Base-by-base conservation (phyloP, 2,888 invertebrate species). In the Drosophila austrosaltans region DNA sequence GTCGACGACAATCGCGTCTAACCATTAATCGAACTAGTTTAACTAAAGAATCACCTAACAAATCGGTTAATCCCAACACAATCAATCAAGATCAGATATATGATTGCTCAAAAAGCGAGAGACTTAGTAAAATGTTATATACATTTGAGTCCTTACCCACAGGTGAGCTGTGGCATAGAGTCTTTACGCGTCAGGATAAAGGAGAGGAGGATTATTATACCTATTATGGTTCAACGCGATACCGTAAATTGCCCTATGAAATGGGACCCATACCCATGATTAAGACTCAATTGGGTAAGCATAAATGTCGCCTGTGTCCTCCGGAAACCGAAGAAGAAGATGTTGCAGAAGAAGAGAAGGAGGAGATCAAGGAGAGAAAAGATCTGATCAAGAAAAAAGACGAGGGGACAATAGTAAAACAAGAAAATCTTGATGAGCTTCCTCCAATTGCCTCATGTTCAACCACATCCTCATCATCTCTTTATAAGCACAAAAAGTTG, bases 131-230 rank as follows among this genome's bases (percentile, higher is more conserved):
- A 8, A 72, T 90, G 68, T 75, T 74, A 0, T 91, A 91, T 61
- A 76, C 91, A 0, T 97, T 97, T 90, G 97, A 97, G 91, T 94
- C 94, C 16, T 93, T 96, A 68, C 97, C 97, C 1, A 93, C 92
- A 40, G 94, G 94, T 25, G 96, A 96, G 89, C 94, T 96, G 0
- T 97, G 97, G 97, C 96, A 95, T 90, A 94, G 95, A 75, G 95
- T 96, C 1, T 97, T 96, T 89, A 94, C 94, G 76, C 93, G 97
- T 1, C 96, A 96, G 89, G 96, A 97, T 88, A 94, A 94, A 59
- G 95, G 95, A 16, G 94, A 95, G 75, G 94, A 96, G 81, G 94
- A 93, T 90, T 94, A 94, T 88, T 93, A 94, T 93, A 92, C 93
- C 91, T 92, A 93, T 75, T 92, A 90, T 70, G 92, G 92, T 5